These are phyloP conservation scores for Andrena bicolor DNA, from an alignment of 2,888 invertebrate genomes.

Conservation along the genomic window DNA sequence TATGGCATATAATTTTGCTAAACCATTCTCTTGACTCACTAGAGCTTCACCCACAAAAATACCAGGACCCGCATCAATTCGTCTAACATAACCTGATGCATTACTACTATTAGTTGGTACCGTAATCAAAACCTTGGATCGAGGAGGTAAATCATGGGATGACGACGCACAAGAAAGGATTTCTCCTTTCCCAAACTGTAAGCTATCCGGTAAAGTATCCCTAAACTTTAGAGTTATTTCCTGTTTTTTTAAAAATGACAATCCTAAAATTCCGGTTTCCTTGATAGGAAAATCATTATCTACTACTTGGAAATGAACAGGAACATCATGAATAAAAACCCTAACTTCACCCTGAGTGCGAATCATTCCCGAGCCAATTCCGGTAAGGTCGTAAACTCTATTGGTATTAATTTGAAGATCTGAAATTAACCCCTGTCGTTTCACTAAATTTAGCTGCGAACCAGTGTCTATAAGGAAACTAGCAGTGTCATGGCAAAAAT, in stretches of 20 bases:
- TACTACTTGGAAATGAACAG: too few species aligned
- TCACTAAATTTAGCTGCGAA: too few species aligned
- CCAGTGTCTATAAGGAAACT: too few species aligned
- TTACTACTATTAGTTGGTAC: neutral
- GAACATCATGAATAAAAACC: too few species aligned
- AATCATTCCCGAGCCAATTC: too few species aligned
- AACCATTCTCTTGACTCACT: neutral
- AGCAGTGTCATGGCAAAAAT: too few species aligned
- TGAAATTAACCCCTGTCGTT: too few species aligned
- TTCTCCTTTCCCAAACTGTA: neutral
- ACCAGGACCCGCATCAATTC: neutral
- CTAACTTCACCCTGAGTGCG: too few species aligned
- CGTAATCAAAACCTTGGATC: neutral
- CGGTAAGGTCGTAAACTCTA: too few species aligned
- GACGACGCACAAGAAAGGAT: neutral
- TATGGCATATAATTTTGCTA: neutral
- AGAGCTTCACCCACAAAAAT: neutral
- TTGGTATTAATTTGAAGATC: too few species aligned
- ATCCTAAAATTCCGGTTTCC: too few species aligned
- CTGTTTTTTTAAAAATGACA: neutral
- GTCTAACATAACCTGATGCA: neutral
- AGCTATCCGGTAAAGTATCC: neutral
- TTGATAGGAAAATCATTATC: too few species aligned
- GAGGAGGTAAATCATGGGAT: neutral
- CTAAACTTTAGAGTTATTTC: neutral